Conservation (phyloP, 2,888 invertebrate genomes). For the Lysandra bellargus region DNA sequence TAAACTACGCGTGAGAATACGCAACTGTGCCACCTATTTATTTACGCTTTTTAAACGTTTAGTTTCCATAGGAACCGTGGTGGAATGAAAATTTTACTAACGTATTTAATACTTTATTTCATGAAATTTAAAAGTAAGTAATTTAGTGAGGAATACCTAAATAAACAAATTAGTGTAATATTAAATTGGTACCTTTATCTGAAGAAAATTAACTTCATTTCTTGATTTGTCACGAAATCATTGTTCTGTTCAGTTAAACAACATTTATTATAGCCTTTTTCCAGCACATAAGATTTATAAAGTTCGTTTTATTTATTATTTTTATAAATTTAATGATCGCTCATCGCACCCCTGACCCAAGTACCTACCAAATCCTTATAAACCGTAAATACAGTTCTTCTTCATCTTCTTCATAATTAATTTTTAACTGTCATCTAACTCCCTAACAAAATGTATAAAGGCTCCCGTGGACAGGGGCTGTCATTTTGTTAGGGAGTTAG, state of each 20-base stretch:
- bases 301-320: background rate
- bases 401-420: background rate
- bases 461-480: no score
- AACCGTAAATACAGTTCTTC: background rate
- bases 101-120: background rate
- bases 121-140: background rate
- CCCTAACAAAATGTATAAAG: no score
- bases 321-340: background rate
- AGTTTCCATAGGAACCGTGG: constrained; percentile 9
- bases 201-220: background rate
- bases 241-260: background rate
- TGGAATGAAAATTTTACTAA: background rate
- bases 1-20: constrained; percentile 4
- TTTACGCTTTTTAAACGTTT: constrained; percentile 11
- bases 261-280: background rate
- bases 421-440: no score
- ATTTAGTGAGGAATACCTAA: background rate
- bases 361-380: no score
- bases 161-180: background rate
- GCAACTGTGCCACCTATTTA: constrained; percentile 2
- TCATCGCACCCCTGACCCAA: no score
- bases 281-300: background rate
- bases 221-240: background rate
- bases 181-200: background rate
- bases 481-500: no score